Base-by-base conservation (phyloP, 2,113 vertebrate genomes). In the Anas platyrhynchos region DNA sequence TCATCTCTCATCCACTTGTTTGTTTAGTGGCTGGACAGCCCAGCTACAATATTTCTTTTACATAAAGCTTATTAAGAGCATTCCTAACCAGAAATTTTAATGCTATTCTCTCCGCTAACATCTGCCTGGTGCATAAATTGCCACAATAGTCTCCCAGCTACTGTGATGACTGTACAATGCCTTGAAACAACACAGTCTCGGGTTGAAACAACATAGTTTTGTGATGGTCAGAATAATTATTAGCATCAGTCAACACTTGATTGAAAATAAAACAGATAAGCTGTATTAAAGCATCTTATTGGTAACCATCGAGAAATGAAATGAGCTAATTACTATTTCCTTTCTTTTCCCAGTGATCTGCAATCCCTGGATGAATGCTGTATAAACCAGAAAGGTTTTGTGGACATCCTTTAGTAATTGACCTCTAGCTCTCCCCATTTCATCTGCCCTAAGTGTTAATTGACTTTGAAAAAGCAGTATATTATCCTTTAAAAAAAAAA, bases 391-490 rank as follows among this genome's bases (percentile, higher is more conserved):
- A 93, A 97, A 96, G 93, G 94, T 81, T 97, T 83, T 93, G 91
- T 97, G 97, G 94, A 93, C 87, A 88, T 96, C 96, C 97, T 97
- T 97, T 91, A 96, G 97, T 97, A 97, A 98, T 96, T 98, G 98
- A 98, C 98, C 98, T 98, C 98, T 97, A 97, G 92, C 97, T 98
- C 97, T 97, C 93, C 97, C 96, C 84, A 91, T 98, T 98, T 97
- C 97, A 96, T 97, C 97, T 97, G 97, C 98, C 97, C 97, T 97
- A 95, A 96, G 97, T 98, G 98, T 98, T 98, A 98, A 98, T 98
- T 98, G 98, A 98, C 98, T 98, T 98, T 98, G 98, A 98, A 98
- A 98, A 98, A 96, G 96, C 97, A 98, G 96, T 97, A 97, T 98
- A 98, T 98, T 98, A 98, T 98, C 97, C 97, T 97, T 98, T 97